Conservation (phyloP, 2,797 vertebrate genomes). For the Darevskia mixta region DNA sequence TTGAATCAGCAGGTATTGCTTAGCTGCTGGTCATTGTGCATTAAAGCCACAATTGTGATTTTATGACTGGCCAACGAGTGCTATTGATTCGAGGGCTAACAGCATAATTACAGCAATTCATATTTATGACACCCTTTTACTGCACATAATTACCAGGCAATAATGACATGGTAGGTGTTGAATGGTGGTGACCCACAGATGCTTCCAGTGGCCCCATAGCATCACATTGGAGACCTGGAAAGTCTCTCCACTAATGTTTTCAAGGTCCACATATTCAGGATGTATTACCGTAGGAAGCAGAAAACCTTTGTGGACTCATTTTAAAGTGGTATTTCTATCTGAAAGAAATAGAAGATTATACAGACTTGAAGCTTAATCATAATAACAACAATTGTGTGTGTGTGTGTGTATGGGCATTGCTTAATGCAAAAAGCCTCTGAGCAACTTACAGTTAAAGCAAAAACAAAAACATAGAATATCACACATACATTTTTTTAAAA, state of each 20-base stretch:
- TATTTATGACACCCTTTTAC: conserved; percentile 14
- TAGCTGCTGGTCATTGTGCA: not conserved
- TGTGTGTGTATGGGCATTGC: not conserved
- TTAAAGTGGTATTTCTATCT: not conserved
- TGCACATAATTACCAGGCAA: conserved; percentile 12
- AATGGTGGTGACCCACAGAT: conserved; percentile 14
- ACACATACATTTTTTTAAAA: no score
- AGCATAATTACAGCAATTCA: conserved; percentile 19
- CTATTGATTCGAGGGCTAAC: conserved; percentile 5
- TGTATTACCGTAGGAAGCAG: not conserved
- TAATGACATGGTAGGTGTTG: conserved; percentile 7
- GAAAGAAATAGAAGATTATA: conserved; percentile 3
- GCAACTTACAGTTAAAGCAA: no score
- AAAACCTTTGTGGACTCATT: not conserved
- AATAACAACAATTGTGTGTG: no score
- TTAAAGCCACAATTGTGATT: conserved; percentile 1
- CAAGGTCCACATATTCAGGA: not conserved
- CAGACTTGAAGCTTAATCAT: not conserved
- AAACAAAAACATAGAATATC: no score
- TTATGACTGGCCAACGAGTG: conserved; percentile 14
- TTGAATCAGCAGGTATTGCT: conserved; percentile 18
- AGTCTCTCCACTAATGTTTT: not conserved
- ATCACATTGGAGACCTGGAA: conserved; percentile 2
- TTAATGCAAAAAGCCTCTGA: no score
- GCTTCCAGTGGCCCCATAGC: not conserved